Evolutionary conservation across 2,888 invertebrate genomes (phyloP), one percentile per base, ranked within the genome.

Genomic region (Ypsolopha sequella): DNA sequence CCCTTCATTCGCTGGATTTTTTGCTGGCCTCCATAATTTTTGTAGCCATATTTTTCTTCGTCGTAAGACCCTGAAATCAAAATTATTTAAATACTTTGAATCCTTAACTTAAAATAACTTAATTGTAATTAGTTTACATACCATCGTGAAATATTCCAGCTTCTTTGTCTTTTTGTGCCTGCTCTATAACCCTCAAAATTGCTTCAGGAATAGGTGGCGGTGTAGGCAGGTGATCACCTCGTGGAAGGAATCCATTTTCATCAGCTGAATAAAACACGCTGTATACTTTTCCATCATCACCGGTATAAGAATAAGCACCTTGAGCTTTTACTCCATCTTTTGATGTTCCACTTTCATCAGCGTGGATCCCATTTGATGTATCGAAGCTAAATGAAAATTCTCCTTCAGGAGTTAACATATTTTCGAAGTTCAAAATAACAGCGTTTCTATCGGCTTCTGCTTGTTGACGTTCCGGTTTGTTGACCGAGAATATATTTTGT

Each of bases 301-400:
- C 81, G 7, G 61, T 71, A 10, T 81, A 84, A 1, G 82, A 81
- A 56, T 70, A 85, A 2, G 71, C 63, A 14, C 84, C 84, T 55
- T 71, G 60, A 10, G 76, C 76, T 66, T 68, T 75, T 0, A 75
- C 70, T 41, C 82, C 82, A 61, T 76, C 64, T 1, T 51, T 58
- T n/a, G 73, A 62, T n/a, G 63, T 65, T 6, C 74, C 84, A 60
- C 53, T 76, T 67, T 81, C 80, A 59, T 80, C 72, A 36, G 65
- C 76, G 57, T 79, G 77, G 49, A 84, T 80, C 9, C 79, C 80
- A 56, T 85, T 81, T 3, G 81, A 80, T 1, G 82, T 82, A 35
- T 84, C 77, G 56, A 65, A 80, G 53, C 61, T 73, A 50, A 81
- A 82, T 2, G 70, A 63, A 58, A 68, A 84, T 36, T 51, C 41